Evolutionary conservation across 1,140 invertebrate species (phyloP), one percentile per base, ranked within the genome.

Genomic region (Hyposmocoma kahamanoa): DNA sequence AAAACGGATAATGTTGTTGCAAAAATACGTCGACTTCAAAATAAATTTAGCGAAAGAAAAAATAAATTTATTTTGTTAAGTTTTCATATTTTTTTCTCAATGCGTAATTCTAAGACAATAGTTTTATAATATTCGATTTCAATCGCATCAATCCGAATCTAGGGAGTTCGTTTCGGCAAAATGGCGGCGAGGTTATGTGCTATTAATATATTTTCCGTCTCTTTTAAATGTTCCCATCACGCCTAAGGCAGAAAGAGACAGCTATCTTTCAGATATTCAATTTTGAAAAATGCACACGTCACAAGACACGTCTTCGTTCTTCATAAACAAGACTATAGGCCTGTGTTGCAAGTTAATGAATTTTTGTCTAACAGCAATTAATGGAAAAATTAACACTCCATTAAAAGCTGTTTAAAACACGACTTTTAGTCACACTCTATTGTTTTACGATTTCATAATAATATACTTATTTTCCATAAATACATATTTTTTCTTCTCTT

Each of bases 251-350:
- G 66, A 84, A 47, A 66, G 70, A 70, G 77, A 83, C 46, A 56
- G 61, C 21, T 55, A 63, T 69, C 68, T 53, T 57, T 79, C 64
- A 67, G 70, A 76, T 71, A 78, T 68, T 64, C 61, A 58, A 57
- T 69, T 67, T 69, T 59, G 62, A 62, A 68, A 65, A 69, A 75
- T 73, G 77, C 72, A 80, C 70, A 83, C 81, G 81, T 83, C 81
- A 84, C 71, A 65, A 79, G 75, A 84, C 81, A 84, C 81, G 81
- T 84, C 75, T 80, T 78, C 72, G 67, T 69, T 78, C 68, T 68
- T 78, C 75, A 75, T 82, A 82, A 82, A 84, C 78, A 82, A 84
- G 75, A 67, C 62, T 57, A 53, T 61, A 42, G 42, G 21, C 21
- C 53, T 58, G 63, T 73, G 68, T 76, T 84, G 72, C 80, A 72